A percentile compares a stretch with the other conserved stretches of the same genome.
phyloP scores from a whole-genome alignment of 1,140 invertebrate species.

The Helicoverpa armigera region DNA sequence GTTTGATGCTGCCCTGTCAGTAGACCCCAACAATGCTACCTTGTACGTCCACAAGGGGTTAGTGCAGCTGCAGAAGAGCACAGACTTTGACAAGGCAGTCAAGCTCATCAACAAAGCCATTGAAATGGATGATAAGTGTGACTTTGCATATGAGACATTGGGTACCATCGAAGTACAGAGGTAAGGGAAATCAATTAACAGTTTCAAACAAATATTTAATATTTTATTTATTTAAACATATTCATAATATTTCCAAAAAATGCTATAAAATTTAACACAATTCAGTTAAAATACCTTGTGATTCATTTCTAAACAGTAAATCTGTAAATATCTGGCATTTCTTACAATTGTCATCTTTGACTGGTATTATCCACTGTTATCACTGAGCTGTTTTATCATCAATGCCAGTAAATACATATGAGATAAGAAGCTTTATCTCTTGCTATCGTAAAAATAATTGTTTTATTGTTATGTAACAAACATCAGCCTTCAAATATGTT shows the following conservation, averaged over 20 bases:
- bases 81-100: constrained; percentile 93
- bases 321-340: constrained; percentile 1
- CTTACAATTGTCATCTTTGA: constrained; percentile 7
- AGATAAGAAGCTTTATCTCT: constrained; percentile 25
- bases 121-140: constrained; percentile 95
- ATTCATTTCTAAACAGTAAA: constrained; percentile 4
- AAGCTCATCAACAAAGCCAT: constrained; percentile 94
- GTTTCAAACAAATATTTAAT: too few species aligned
- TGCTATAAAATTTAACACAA: background rate
- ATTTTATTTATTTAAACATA: too few species aligned
- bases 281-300: background rate
- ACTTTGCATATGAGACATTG: constrained; percentile 97
- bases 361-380: constrained; percentile 35
- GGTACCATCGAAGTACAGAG: constrained; percentile 97
- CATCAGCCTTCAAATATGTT: background rate
- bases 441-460: constrained; percentile 11
- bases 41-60: constrained; percentile 95
- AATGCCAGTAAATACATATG: constrained; percentile 7
- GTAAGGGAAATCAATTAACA: constrained; percentile 83
- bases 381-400: constrained; percentile 28
- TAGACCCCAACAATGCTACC: constrained; percentile 95
- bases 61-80: constrained; percentile 93
- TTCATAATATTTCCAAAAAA: too few species aligned
- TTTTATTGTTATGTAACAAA: constrained; percentile 41
- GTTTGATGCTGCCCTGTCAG: constrained; percentile 93